phyloP scores from a whole-genome alignment of 2,113 vertebrate genomes.

The Pseudopodoces humilis region DNA sequence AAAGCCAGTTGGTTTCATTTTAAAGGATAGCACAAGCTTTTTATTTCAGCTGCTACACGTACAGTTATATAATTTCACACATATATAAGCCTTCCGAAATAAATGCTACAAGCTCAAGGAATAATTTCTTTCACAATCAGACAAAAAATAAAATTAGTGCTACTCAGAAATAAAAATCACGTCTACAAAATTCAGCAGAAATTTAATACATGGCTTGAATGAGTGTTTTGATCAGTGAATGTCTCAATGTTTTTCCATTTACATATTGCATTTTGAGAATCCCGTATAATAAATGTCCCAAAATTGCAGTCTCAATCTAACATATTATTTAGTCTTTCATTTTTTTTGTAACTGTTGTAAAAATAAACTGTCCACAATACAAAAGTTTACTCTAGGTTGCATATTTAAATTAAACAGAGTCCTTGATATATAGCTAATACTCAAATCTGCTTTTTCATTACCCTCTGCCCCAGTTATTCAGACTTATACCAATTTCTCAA shows the following conservation, averaged over 20 bases:
- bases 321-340: neutral
- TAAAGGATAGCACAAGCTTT: slow-evolving; percentile 43
- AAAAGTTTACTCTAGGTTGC: slow-evolving; percentile 6
- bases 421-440: slow-evolving; percentile 76
- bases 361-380: neutral
- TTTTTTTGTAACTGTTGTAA: neutral
- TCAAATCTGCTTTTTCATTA: slow-evolving; percentile 84
- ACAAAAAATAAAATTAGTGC: neutral
- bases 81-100: slow-evolving; percentile 36
- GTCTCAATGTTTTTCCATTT: slow-evolving; percentile 40
- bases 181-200: slow-evolving; percentile 38
- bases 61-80: slow-evolving; percentile 46
- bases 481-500: slow-evolving; percentile 75
- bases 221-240: slow-evolving; percentile 20
- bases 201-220: slow-evolving; percentile 58
- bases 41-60: neutral
- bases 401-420: slow-evolving; percentile 69
- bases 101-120: slow-evolving; percentile 51
- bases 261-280: slow-evolving; percentile 25
- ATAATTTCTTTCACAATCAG: slow-evolving; percentile 47
- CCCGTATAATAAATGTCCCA: neutral
- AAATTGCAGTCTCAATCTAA: neutral
- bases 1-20: slow-evolving; percentile 31
- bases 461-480: slow-evolving; percentile 79
- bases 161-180: slow-evolving; percentile 40